Conservation (phyloP, 2,888 invertebrate genomes). For the Microchrysa polita region DNA sequence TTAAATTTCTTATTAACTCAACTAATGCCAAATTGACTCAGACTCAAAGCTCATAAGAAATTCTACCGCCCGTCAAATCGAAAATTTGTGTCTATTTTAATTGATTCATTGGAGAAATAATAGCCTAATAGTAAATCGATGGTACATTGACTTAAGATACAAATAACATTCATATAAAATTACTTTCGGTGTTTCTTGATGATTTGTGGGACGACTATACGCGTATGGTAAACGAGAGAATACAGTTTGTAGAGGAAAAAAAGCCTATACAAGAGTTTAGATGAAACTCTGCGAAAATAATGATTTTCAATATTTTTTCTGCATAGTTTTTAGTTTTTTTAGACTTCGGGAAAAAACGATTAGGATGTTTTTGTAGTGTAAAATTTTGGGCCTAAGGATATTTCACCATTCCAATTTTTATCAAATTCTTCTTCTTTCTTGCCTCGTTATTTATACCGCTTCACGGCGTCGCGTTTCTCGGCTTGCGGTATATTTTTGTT, state of each 20-base stretch:
- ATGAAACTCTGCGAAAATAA: background rate
- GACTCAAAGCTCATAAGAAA: slow-evolving; percentile 3
- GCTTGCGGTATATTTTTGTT: too few species aligned
- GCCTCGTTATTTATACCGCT: too few species aligned
- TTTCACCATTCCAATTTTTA: too few species aligned
- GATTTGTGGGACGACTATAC: background rate
- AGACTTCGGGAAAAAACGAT: too few species aligned
- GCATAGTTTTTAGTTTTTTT: too few species aligned
- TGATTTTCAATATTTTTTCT: too few species aligned
- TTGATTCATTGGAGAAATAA: slow-evolving; percentile 42
- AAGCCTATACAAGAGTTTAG: background rate
- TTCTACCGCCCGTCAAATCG: slow-evolving; percentile 24
- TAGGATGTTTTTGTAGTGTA: too few species aligned
- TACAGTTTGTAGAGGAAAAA: background rate
- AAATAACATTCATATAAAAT: background rate
- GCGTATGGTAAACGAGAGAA: background rate
- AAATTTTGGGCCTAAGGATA: too few species aligned
- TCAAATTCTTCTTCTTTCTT: too few species aligned
- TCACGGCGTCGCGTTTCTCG: too few species aligned
- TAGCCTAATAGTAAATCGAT: slow-evolving; percentile 29
- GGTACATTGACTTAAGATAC: slow-evolving; percentile 35
- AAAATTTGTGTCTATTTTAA: slow-evolving; percentile 39
- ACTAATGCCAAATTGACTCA: slow-evolving; percentile 39
- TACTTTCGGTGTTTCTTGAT: background rate
- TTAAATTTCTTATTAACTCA: slow-evolving; percentile 41